Base-by-base conservation (phyloP, 2,888 invertebrate species). In the Volucella bombylans region DNA sequence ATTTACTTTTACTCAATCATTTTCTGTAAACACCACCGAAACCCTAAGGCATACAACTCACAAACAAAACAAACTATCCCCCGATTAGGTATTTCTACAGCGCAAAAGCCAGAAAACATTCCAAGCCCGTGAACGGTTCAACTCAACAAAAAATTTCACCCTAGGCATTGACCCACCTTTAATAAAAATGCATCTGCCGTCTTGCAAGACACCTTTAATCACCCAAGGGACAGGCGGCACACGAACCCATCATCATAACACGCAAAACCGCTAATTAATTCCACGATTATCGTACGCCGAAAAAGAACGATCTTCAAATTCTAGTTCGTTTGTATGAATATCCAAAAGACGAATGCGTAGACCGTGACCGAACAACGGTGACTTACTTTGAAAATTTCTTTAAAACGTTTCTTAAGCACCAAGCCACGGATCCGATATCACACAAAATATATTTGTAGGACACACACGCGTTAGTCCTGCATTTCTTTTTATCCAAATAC, bases 231-330 rank as follows among this genome's bases (percentile, higher is more conserved):
- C 71, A 54, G 71, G 54, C 78, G 65, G 43, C 52, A 52, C 43
- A 47, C 54, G 38, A 62, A 10, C 15, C 39, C 57, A 65, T 72
- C 45, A 72, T 45, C 67, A 38, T n/a, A 50, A 57, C 0, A 55
- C 52, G 54, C 41, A 61, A 39, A 64, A 49, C 43, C 38, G 10
- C 39, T 73, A 79, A 79, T 82, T 73, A 74, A 79, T 82, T 73
- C 73, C 79, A 79, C 73, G 82, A 59, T 82, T 59, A 74, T 82
- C 79, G 64, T 78, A 65, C 18, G 67, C 15, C 54, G 77, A 41
- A 52, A 52, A 67, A 11, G 31, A 31, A 31, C 31, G 39, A 76
- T 64, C 52, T 49, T 69, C 14, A 43, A 64, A 49, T 15, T n/a
- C 41, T 31, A 31, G 31, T 31, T 31, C 31, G 31, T 31, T 31